These are phyloP conservation scores for Nothoprocta perdicaria DNA, from an alignment of 2,113 vertebrate species.

Conservation along the genomic window DNA sequence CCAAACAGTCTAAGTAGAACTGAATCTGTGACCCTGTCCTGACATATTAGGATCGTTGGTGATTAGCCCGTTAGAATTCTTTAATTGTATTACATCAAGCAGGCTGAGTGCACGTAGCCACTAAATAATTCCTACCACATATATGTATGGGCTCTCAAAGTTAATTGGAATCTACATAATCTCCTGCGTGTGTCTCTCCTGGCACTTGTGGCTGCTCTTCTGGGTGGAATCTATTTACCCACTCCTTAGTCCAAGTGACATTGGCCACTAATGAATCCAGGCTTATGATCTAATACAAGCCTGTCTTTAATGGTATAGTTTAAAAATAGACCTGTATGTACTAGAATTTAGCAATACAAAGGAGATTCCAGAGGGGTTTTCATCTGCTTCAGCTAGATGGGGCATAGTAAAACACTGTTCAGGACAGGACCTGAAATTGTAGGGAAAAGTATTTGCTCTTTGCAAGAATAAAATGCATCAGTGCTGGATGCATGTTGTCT, in stretches of 20 bases:
- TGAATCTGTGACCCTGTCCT: neutral
- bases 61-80: neutral
- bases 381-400: neutral
- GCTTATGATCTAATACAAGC: neutral
- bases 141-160: neutral
- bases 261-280: neutral
- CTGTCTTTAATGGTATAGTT: neutral
- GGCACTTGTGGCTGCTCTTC: neutral
- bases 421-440: neutral
- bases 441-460: neutral
- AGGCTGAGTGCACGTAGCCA: neutral
- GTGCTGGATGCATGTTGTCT: neutral
- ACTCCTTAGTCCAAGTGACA: neutral
- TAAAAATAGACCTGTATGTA: neutral
- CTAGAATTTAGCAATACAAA: neutral
- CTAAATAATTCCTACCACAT: neutral
- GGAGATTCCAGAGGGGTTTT: neutral
- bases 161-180: neutral
- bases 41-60: neutral
- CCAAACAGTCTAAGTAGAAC: neutral
- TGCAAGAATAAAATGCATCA: neutral
- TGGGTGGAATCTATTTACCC: neutral
- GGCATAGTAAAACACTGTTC: neutral
- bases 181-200: neutral
- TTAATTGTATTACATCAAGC: constrained; percentile 1